These are phyloP conservation scores for Petrocephalus microphthalmus DNA, from an alignment of 2,113 vertebrate genomes.

Conservation along the genomic window DNA sequence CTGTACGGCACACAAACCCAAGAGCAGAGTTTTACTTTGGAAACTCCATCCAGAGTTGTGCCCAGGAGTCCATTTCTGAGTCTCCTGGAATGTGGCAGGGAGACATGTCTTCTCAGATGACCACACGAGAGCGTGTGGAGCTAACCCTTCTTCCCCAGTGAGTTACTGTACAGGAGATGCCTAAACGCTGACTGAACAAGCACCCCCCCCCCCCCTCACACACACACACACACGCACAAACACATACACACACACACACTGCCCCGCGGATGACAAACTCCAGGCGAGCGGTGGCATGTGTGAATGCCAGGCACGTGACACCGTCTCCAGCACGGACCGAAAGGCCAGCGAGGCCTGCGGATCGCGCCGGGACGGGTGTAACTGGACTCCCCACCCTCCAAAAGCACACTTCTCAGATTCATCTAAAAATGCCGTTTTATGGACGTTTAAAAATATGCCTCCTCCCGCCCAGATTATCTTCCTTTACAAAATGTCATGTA, in stretches of 20 bases:
- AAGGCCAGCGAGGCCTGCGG: constrained; percentile 34
- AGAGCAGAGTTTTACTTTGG: not conserved
- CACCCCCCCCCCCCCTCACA: not conserved
- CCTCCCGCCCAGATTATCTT: not conserved
- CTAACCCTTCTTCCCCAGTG: not conserved
- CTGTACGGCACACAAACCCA: not conserved
- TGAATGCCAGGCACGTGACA: constrained; percentile 51
- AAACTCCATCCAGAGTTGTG: not conserved
- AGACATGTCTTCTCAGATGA: not conserved
- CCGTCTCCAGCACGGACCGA: constrained; percentile 46
- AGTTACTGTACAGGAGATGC: not conserved
- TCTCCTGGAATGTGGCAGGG: not conserved
- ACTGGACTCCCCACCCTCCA: not conserved
- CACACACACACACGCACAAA: not conserved
- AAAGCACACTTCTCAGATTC: not conserved
- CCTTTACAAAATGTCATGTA: not conserved
- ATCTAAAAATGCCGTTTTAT: constrained; percentile 1
- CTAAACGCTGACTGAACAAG: not conserved
- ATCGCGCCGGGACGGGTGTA: constrained; percentile 24
- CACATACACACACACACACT: constrained; percentile 11
- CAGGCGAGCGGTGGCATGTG: constrained; percentile 53
- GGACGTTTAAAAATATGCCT: not conserved
- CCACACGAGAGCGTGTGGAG: not conserved
- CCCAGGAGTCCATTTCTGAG: not conserved
- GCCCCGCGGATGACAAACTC: constrained; percentile 54